These are phyloP conservation scores for Halictus quadricinctus DNA, from an alignment of 2,888 invertebrate species.

Conservation along the genomic window DNA sequence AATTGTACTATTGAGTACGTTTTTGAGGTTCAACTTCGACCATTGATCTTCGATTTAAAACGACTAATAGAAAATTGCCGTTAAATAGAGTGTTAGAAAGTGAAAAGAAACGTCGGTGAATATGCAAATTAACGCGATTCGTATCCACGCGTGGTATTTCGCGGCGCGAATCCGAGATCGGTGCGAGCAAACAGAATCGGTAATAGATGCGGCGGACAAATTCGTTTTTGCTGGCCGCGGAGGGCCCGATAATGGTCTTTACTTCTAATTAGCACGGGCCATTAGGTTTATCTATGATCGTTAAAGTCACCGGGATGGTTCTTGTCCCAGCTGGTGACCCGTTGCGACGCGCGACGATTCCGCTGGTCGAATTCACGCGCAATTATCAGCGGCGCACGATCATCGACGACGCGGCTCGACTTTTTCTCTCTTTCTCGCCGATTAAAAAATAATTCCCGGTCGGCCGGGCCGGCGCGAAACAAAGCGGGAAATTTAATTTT, in stretches of 20 bases:
- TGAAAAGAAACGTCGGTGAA: neutral
- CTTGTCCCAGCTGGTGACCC: conserved; percentile 41
- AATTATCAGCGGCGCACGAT: conserved; percentile 41
- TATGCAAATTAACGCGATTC: conserved; percentile 8
- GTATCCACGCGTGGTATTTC: conserved; percentile 8
- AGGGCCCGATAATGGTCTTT: conserved; percentile 67
- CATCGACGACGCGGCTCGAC: conserved; percentile 16
- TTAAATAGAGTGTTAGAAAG: neutral
- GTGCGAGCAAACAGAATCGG: conserved; percentile 52
- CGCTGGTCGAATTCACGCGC: conserved; percentile 39
- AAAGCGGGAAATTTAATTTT: conserved; percentile 43
- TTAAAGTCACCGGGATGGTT: conserved; percentile 55
- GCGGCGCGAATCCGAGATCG: neutral
- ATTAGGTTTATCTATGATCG: conserved; percentile 69
- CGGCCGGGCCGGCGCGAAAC: conserved; percentile 10
- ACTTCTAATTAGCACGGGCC: conserved; percentile 72
- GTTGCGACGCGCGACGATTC: conserved; percentile 29
- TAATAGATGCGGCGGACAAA: conserved; percentile 59
- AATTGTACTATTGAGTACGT: too few species aligned
- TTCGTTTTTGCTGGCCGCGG: conserved; percentile 60
- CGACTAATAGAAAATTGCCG: neutral
- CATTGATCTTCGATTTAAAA: neutral
- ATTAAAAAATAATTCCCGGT: conserved; percentile 42
- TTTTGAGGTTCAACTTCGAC: too few species aligned
- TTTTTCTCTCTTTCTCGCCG: neutral